phyloP scores from a whole-genome alignment of 2,888 invertebrate genomes.

The Agrilus cyanescens region DNA sequence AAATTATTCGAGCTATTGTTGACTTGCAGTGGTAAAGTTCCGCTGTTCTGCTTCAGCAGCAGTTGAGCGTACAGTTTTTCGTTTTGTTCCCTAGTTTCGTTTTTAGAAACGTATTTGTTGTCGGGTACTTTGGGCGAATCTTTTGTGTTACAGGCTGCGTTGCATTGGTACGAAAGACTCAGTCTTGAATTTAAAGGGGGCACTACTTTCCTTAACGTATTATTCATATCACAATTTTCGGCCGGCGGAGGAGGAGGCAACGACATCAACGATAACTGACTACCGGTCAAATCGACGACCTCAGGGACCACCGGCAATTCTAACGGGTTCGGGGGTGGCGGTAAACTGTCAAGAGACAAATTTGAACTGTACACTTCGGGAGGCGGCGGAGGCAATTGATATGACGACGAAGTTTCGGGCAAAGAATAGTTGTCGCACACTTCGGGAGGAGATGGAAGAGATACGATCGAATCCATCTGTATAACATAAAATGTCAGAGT shows the following conservation, averaged over 20 bases:
- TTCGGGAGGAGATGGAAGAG: slow-evolving; percentile 38
- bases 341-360: slow-evolving; percentile 66
- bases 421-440: slow-evolving; percentile 38
- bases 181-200: slow-evolving; percentile 34
- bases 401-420: slow-evolving; percentile 35
- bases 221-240: slow-evolving; percentile 27
- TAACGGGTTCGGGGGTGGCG: slow-evolving; percentile 60
- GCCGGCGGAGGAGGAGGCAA: slow-evolving; percentile 60
- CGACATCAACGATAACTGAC: slow-evolving; percentile 56
- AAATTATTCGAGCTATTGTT: slow-evolving; percentile 26
- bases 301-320: slow-evolving; percentile 41
- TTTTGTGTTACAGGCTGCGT: too few species aligned
- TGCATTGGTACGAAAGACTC: slow-evolving; percentile 16
- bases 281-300: slow-evolving; percentile 49
- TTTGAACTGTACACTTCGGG: slow-evolving; percentile 66
- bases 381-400: slow-evolving; percentile 60
- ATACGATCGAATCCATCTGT: slow-evolving; percentile 44
- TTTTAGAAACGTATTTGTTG: too few species aligned
- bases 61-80: too few species aligned
- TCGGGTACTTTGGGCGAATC: slow-evolving; percentile 19
- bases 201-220: slow-evolving; percentile 29
- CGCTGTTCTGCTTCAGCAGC: slow-evolving; percentile 19
- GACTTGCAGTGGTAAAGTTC: slow-evolving; percentile 26
- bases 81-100: too few species aligned
- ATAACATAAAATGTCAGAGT: slow-evolving; percentile 13